phyloP scores from a whole-genome alignment of 2,797 vertebrate genomes.

The Pipistrellus kuhlii region DNA sequence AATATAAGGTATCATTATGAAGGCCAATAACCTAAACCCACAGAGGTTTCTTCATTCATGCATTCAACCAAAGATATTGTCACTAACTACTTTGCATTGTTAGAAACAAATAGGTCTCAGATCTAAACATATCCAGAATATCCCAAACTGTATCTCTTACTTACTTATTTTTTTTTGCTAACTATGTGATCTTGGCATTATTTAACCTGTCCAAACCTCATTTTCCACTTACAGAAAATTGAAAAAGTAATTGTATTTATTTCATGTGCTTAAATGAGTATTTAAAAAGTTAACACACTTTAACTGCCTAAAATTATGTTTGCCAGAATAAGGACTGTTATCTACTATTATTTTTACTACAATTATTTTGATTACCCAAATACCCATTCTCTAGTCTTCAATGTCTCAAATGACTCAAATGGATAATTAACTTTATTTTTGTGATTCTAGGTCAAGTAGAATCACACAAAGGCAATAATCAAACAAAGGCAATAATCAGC shows the following conservation, averaged over 20 bases:
- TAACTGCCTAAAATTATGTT: constrained; percentile 2
- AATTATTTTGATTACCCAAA: constrained; percentile 43
- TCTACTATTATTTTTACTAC: neutral
- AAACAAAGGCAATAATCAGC: neutral
- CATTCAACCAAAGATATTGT: neutral
- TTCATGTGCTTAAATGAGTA: neutral
- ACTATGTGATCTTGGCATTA: neutral
- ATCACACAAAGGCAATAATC: neutral
- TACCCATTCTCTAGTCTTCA: neutral
- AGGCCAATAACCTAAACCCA: neutral
- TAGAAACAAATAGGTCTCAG: neutral
- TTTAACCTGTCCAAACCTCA: neutral
- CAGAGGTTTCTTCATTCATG: neutral
- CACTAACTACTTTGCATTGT: neutral
- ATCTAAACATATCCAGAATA: neutral
- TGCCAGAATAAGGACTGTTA: neutral
- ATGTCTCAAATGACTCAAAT: neutral
- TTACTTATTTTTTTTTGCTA: neutral
- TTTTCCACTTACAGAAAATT: neutral
- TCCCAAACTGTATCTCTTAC: neutral
- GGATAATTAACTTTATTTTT: neutral
- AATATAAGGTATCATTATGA: neutral
- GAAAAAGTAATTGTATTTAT: neutral
- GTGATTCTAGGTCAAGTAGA: neutral
- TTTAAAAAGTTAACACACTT: neutral